Evolutionary conservation across 2,797 vertebrate species (phyloP), one percentile per base, ranked within the genome.

Genomic region (Anableps anableps): DNA sequence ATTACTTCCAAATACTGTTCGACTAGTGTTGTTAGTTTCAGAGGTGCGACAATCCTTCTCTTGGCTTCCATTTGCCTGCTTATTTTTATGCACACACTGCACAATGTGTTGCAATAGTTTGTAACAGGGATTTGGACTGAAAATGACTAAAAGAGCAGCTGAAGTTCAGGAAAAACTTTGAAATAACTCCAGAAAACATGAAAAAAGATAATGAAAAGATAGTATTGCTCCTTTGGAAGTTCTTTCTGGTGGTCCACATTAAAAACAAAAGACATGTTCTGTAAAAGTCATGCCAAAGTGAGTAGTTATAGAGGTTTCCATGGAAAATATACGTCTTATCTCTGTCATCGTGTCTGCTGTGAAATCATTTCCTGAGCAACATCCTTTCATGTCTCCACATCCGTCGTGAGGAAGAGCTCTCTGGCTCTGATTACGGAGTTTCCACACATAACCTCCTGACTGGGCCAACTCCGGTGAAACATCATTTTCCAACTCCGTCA

Each of bases 351-450:
- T 41, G 21, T 66, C 66, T 36, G 16, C 34, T 58, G 70, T 26
- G 70, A 76, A 86, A 75, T 83, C 0, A 80, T 51, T 83, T 85
- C 17, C 80, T 68, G 51, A 62, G 58, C 21, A 74, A 77, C 3
- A 0, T 36, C 9, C 23, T 26, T 51, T 71, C 31, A 2, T 53
- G 21, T 76, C 6, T 0, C 7, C 74, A 83, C 68, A n/a, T 83
- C 48, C 71, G 80, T 75, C 23, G 64, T 45, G 43, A 77, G 13
- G n/a, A 77, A 76, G 47, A 70, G 10, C 36, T 11, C 17, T 47
- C 64, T 10, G 43, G 38, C 64, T 31, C 38, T 66, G 21, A 19
- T 36, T 23, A 7, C n/a, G 19, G 66, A 23, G 36, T 60, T 82
- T 79, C 31, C 64, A 62, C n/a, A 78, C 58, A 41, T 26, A 74